These are phyloP conservation scores for Dastarcus helophoroides DNA, from an alignment of 2,888 invertebrate species.

Conservation along the genomic window DNA sequence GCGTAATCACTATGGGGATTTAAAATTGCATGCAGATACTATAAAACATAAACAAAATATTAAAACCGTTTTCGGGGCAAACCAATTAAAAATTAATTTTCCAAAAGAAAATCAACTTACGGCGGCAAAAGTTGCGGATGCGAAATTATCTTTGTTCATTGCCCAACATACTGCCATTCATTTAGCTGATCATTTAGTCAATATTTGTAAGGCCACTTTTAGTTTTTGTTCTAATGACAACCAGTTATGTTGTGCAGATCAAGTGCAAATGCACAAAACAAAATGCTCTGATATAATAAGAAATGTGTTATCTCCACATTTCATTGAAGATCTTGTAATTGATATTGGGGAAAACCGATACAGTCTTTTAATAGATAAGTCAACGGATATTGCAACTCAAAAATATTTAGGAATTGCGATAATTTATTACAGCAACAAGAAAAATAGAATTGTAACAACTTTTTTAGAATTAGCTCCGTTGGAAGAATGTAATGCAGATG, in stretches of 20 bases:
- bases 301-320: too few relatives aligned
- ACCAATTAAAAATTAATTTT: too few relatives aligned
- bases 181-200: not conserved
- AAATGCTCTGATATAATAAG: slow-evolving; percentile 19
- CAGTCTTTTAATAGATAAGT: slow-evolving; percentile 18
- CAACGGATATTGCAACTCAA: slow-evolving; percentile 15
- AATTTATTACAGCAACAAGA: too few relatives aligned
- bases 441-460: too few relatives aligned
- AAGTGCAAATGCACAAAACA: slow-evolving; percentile 13
- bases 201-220: not conserved
- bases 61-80: too few relatives aligned
- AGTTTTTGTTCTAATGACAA: not conserved
- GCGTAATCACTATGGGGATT: too few relatives aligned
- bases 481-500: slow-evolving; percentile 13
- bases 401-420: too few relatives aligned
- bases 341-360: slow-evolving; percentile 17
- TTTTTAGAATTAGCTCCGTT: slow-evolving; percentile 15
- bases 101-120: not conserved
- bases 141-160: not conserved
- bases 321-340: slow-evolving; percentile 10
- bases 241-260: too few relatives aligned
- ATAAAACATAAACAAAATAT: slow-evolving; percentile 1
- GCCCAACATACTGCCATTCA: not conserved
- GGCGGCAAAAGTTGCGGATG: not conserved
- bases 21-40: too few relatives aligned